phyloP scores from a whole-genome alignment of 2,888 invertebrate species.

The Conus canariensis region DNA sequence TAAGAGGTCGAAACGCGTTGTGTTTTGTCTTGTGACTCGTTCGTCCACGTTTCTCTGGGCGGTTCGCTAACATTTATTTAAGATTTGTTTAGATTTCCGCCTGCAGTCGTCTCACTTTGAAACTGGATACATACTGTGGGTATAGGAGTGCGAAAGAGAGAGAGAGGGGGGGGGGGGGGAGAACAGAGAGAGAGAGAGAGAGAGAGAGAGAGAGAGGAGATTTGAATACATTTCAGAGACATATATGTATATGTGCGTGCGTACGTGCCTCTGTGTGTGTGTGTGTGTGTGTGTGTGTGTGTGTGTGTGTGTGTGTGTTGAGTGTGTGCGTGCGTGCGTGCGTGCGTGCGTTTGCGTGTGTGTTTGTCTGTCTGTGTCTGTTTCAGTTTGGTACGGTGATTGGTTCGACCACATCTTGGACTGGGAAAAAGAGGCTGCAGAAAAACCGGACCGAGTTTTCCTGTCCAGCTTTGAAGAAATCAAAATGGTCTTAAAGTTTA shows the following conservation, averaged over 20 bases:
- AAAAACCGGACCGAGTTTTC: background rate
- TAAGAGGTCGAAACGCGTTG: no score
- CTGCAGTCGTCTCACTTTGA: no score
- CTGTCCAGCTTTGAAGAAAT: slow-evolving; percentile 1
- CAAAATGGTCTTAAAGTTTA: background rate
- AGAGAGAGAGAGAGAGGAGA: no score
- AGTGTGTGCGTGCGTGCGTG: background rate
- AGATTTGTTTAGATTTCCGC: no score
- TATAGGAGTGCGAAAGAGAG: no score
- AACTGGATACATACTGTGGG: no score
- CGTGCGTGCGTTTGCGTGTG: background rate
- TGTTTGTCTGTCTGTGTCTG: background rate
- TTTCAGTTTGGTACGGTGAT: slow-evolving; percentile 20
- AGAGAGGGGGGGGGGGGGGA: no score
- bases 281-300: background rate
- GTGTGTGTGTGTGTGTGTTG: background rate
- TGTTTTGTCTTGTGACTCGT: no score
- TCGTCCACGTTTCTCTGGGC: no score
- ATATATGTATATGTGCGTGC: background rate
- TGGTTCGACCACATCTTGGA: slow-evolving; percentile 27
- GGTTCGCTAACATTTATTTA: no score
- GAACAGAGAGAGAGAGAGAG: no score
- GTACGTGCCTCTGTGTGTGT: background rate
- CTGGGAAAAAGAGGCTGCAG: background rate
- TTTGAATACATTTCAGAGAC: no score